Evolutionary conservation across 2,113 vertebrate species (phyloP).

Genomic region (Indicator indicator): DNA sequence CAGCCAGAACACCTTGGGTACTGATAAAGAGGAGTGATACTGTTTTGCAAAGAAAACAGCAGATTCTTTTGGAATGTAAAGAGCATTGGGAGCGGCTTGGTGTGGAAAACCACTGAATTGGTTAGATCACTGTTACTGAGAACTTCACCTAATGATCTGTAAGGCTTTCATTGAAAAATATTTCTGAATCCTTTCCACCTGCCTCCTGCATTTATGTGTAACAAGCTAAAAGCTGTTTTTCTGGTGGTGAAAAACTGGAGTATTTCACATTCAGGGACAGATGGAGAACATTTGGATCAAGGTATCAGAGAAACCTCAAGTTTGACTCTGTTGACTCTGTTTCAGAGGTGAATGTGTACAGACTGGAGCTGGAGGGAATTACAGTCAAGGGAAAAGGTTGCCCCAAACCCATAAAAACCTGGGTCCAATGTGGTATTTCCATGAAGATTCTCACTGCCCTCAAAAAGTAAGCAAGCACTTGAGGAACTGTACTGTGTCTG

Average conservation of each 20-base stretch:
- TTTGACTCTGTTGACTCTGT: slow-evolving; percentile 39
- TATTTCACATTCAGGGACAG: background rate
- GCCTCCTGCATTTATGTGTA: background rate
- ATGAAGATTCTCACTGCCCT: slow-evolving; percentile 96
- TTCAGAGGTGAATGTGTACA: slow-evolving; percentile 89
- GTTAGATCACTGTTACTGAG: background rate
- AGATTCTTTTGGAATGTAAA: background rate
- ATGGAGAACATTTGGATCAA: background rate
- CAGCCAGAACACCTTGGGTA: background rate
- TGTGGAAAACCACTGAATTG: background rate
- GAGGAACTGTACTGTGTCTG: background rate
- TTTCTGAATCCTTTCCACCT: background rate
- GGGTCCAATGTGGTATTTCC: slow-evolving; percentile 98
- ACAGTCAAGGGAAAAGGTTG: slow-evolving; percentile 96
- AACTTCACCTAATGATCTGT: background rate
- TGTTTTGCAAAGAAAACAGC: background rate
- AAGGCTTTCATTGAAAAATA: background rate
- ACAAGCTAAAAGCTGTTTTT: background rate
- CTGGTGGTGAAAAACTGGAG: background rate
- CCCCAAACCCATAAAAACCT: slow-evolving; percentile 97
- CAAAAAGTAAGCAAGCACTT: slow-evolving; percentile 86
- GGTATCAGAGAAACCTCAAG: background rate
- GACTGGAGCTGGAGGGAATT: slow-evolving; percentile 94
- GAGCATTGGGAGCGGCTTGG: background rate
- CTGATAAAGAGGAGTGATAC: background rate